Conservation (phyloP, 2,113 vertebrate genomes). For the Hyla sarda region DNA sequence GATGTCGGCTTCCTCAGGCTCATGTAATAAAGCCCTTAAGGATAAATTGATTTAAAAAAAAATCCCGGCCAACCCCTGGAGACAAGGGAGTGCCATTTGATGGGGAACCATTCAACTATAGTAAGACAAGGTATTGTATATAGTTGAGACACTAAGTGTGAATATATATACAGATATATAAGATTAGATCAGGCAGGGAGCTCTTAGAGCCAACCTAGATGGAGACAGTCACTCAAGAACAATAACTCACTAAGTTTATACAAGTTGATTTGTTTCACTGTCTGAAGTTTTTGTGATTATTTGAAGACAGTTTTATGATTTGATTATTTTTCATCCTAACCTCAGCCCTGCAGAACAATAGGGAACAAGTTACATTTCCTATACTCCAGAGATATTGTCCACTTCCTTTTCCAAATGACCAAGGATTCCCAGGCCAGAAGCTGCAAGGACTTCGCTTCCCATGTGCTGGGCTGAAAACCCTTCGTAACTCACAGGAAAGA, state of each 20-base stretch:
- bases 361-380: constrained; percentile 52
- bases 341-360: constrained; percentile 42
- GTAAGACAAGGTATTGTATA: not conserved
- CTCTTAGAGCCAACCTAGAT: not conserved
- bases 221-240: not conserved
- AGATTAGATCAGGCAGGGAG: constrained; percentile 13
- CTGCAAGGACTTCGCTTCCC: constrained; percentile 37
- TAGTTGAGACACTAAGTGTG: not conserved
- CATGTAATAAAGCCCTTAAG: no score
- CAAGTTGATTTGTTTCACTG: constrained; percentile 23
- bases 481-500: constrained; percentile 50
- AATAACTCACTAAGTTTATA: not conserved
- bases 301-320: constrained; percentile 52
- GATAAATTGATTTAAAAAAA: no score
- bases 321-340: constrained; percentile 42
- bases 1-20: no score
- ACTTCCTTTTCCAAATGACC: constrained; percentile 42
- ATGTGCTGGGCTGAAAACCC: constrained; percentile 42
- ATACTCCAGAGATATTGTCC: constrained; percentile 41
- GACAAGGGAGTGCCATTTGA: not conserved
- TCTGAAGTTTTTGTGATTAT: not conserved
- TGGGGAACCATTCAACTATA: constrained; percentile 4
- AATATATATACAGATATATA: not conserved
- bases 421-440: constrained; percentile 41
- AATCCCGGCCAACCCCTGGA: not conserved